Conservation (phyloP, 2,797 vertebrate species). For the Echiichthys vipera region DNA sequence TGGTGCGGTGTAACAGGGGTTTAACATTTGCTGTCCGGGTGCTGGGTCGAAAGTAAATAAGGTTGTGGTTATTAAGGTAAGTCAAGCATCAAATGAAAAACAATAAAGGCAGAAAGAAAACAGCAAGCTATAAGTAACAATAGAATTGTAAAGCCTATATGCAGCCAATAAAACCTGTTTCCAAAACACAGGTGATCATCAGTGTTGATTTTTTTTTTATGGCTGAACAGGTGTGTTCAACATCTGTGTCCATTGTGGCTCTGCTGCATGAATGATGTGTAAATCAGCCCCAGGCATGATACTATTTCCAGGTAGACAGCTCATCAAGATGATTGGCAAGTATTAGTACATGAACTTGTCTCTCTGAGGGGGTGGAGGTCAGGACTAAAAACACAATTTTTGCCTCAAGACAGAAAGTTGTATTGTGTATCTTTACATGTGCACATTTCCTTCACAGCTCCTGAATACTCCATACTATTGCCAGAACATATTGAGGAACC, state of each 20-base stretch:
- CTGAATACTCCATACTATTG: constrained; percentile 35
- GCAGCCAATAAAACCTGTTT: constrained; percentile 7
- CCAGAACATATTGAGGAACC: background rate
- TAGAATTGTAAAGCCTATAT: background rate
- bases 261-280: constrained; percentile 6
- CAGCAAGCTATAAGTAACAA: background rate
- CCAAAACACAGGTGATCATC: constrained; percentile 23
- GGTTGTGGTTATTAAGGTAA: background rate
- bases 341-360: constrained; percentile 29
- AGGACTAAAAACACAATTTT: constrained; percentile 22
- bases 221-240: constrained; percentile 20
- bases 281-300: constrained; percentile 26
- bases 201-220: constrained; percentile 15
- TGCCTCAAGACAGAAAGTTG: constrained; percentile 30
- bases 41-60: background rate
- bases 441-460: constrained; percentile 14
- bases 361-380: constrained; percentile 24
- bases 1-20: background rate
- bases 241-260: constrained; percentile 33
- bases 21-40: background rate
- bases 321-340: constrained; percentile 55
- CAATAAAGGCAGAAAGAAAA: constrained; percentile 2
- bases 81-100: constrained; percentile 5
- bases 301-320: constrained; percentile 29
- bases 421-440: background rate